Conservation (phyloP, 2,113 vertebrate species). For the Fulica atra region DNA sequence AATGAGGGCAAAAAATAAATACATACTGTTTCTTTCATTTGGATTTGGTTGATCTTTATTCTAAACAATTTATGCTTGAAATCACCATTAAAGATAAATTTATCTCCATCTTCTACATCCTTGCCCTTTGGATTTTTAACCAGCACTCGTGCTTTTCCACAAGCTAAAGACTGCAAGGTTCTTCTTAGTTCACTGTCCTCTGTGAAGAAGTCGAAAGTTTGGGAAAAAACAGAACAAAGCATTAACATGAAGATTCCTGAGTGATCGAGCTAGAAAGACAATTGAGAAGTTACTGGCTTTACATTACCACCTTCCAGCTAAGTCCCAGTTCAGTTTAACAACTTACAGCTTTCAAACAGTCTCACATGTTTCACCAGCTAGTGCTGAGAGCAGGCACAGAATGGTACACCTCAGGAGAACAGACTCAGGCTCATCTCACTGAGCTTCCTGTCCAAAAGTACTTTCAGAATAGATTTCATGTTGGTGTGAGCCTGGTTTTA, state of each 20-base stretch:
- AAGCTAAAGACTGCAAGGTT: slow-evolving; percentile 83
- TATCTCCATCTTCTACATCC: slow-evolving; percentile 83
- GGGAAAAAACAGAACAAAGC: background rate
- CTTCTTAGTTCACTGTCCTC: slow-evolving; percentile 82
- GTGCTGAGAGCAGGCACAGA: background rate
- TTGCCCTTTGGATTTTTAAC: slow-evolving; percentile 82
- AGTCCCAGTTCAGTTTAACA: background rate
- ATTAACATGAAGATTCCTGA: background rate
- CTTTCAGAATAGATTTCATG: background rate
- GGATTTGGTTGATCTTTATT: slow-evolving; percentile 88
- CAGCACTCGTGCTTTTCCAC: slow-evolving; percentile 82
- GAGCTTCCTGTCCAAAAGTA: background rate
- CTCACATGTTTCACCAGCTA: background rate
- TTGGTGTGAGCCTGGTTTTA: background rate
- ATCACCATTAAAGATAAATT: slow-evolving; percentile 79
- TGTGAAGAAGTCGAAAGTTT: slow-evolving; percentile 26
- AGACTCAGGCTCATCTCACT: background rate
- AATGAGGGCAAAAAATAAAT: background rate
- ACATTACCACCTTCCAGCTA: background rate
- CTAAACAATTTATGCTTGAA: slow-evolving; percentile 85
- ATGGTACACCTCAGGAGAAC: background rate
- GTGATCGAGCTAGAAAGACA: background rate
- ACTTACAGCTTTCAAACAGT: background rate
- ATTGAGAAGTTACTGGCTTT: background rate
- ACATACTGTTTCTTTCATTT: slow-evolving; percentile 86